These are phyloP conservation scores for Aethina tumida DNA, from an alignment of 1,140 invertebrate genomes.

Conservation along the genomic window DNA sequence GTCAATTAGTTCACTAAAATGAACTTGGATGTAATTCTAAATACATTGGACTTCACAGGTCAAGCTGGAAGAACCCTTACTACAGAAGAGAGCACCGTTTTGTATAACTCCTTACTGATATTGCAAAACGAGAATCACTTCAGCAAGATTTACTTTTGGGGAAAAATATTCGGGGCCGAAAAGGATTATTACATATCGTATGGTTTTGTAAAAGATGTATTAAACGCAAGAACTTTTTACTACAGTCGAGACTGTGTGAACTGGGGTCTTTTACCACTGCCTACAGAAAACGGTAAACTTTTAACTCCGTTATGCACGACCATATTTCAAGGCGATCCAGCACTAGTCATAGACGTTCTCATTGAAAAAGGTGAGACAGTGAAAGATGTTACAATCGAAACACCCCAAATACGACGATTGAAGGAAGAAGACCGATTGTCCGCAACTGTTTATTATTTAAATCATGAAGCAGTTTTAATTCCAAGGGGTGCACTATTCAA, in stretches of 20 bases:
- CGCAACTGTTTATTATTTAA: constrained; percentile 56
- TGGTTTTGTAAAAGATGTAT: constrained; percentile 56
- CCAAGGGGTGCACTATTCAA: constrained; percentile 63
- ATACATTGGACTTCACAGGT: constrained; percentile 36
- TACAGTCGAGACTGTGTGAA: constrained; percentile 58
- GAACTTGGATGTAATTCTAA: constrained; percentile 27
- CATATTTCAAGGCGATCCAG: constrained; percentile 46
- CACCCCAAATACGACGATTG: constrained; percentile 40
- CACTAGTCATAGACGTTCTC: constrained; percentile 40
- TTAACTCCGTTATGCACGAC: constrained; percentile 44
- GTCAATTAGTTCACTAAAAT: too few relatives aligned
- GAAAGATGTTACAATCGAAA: constrained; percentile 17
- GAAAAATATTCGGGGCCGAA: constrained; percentile 53
- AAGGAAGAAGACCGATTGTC: constrained; percentile 69
- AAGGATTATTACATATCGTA: constrained; percentile 65
- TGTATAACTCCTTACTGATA: constrained; percentile 58
- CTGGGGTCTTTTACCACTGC: constrained; percentile 56
- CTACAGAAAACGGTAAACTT: constrained; percentile 45
- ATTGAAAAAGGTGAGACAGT: constrained; percentile 33
- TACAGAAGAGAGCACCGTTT: constrained; percentile 50
- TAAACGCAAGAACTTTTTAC: constrained; percentile 54
- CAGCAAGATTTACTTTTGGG: constrained; percentile 61
- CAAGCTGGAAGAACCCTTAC: constrained; percentile 50
- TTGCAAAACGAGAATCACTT: constrained; percentile 70
- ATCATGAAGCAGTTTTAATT: constrained; percentile 54